Percentiles rank a stretch among this genome's conserved stretches.
Conservation (phyloP, 2,113 vertebrate species). For the Microtus richardsoni region DNA sequence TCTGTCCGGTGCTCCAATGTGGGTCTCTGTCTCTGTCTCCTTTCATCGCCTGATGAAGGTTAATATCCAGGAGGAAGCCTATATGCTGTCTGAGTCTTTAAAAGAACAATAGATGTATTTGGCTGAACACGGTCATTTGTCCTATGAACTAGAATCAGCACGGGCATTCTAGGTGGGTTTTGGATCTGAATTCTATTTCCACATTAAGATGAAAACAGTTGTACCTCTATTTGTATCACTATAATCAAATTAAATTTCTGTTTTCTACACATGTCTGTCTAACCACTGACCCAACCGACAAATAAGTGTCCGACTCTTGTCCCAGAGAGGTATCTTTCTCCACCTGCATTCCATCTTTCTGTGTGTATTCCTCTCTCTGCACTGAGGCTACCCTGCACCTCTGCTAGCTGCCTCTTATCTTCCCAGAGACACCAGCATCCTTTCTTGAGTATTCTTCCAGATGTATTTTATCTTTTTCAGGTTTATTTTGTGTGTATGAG, state of each 20-base stretch:
- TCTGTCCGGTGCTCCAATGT: too few species aligned
- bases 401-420: background rate
- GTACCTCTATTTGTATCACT: slow-evolving; percentile 13
- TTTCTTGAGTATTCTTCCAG: slow-evolving; percentile 37
- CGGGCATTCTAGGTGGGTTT: slow-evolving; percentile 1
- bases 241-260: slow-evolving; percentile 22
- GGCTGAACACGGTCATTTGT: slow-evolving; percentile 30
- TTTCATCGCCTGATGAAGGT: too few species aligned
- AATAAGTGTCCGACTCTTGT: background rate
- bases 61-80: too few species aligned
- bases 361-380: slow-evolving; percentile 19
- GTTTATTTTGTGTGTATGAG: background rate
- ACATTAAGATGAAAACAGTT: slow-evolving; percentile 49
- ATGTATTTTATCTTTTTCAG: background rate
- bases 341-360: slow-evolving; percentile 19
- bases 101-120: slow-evolving; percentile 14
- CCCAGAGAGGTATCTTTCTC: background rate
- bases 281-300: background rate
- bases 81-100: background rate
- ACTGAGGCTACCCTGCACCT: background rate
- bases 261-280: background rate
- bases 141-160: background rate
- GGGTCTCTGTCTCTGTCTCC: too few species aligned
- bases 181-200: slow-evolving; percentile 16
- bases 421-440: background rate